Base-by-base conservation (phyloP, 2,113 vertebrate species). In the Myodes glareolus region DNA sequence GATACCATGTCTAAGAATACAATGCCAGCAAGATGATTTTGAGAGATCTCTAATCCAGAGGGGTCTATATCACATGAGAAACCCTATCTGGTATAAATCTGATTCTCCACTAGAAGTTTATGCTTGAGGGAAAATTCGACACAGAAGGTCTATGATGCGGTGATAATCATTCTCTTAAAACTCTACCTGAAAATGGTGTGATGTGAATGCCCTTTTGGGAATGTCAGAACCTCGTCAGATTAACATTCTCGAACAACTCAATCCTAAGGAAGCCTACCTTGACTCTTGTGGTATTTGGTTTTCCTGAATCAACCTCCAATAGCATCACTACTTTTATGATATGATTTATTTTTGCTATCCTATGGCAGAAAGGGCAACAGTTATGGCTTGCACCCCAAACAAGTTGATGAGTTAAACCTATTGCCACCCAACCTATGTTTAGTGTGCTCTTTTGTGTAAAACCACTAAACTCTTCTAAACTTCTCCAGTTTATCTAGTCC, bases 121-220 rank as follows among this genome's bases (percentile, higher is more conserved):
- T 17, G 16, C 21, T 78, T 72, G 5, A 87, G 55, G 33, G 73
- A 94, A 87, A 70, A 90, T 47, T 92, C 67, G 90, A 91, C 89
- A 58, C 68, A 94, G 86, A 58, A 23, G 17, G 84, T 23, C n/a
- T 75, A 9, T 4, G 58, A 55, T 0, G 8, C 9, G 27, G 21
- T 68, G 67, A 36, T 61, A 61, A n/a, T 58, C 23, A 65, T 61
- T 88, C 91, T 94, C 89, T 84, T 84, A 95, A 90, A 94, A 78
- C 23, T 93, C 33, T 16, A 27, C 33, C 29, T 82, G 7, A 73
- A 90, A 94, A 67, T 25, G 55, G 12, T 75, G 67, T 52, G 61
- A 27, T 13, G 52, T 72, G 50, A 89, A 14, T 36, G 42, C 72
- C 33, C 67, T 55, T 52, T 42, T 67, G 45, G 63, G 33, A 29